Conservation (phyloP, 2,888 invertebrate genomes). For the Zaprionus bogoriensis region DNA sequence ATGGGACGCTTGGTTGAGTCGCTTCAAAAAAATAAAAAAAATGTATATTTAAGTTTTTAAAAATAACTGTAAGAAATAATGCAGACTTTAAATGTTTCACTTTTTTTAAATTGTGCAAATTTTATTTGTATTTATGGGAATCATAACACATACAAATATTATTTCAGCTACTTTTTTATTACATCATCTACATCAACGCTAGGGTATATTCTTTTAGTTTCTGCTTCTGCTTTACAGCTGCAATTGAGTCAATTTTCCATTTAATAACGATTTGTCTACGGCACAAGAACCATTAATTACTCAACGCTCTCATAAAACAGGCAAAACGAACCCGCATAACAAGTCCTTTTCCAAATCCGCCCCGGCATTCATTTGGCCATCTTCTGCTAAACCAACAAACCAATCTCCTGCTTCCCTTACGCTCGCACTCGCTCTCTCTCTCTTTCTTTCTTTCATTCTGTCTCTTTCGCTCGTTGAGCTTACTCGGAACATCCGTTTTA, state of each 20-base stretch:
- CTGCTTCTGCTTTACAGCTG: neutral
- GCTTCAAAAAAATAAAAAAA: neutral
- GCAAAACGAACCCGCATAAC: constrained; percentile 12
- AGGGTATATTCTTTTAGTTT: neutral
- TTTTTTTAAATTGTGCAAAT: too few relatives aligned
- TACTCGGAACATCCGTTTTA: constrained; percentile 48
- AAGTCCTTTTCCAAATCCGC: constrained; percentile 2
- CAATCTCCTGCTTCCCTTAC: constrained; percentile 6
- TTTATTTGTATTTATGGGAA: too few relatives aligned
- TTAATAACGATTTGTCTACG: constrained; percentile 2
- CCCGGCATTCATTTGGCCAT: constrained; percentile 8
- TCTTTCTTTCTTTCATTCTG: constrained; percentile 13
- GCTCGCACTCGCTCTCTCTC: neutral
- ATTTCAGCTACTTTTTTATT: too few relatives aligned
- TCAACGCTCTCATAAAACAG: constrained; percentile 2
- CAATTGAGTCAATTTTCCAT: neutral
- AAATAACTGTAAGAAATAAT: too few relatives aligned
- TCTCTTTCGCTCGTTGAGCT: constrained; percentile 26
- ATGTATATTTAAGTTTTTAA: neutral
- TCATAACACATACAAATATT: too few relatives aligned
- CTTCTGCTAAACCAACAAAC: constrained; percentile 26
- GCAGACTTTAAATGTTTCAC: too few relatives aligned
- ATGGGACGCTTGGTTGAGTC: neutral
- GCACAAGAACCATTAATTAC: constrained; percentile 15
- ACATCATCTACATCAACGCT: neutral